These are phyloP conservation scores for Hipparchia semele DNA, from an alignment of 2,888 invertebrate species.

Conservation along the genomic window DNA sequence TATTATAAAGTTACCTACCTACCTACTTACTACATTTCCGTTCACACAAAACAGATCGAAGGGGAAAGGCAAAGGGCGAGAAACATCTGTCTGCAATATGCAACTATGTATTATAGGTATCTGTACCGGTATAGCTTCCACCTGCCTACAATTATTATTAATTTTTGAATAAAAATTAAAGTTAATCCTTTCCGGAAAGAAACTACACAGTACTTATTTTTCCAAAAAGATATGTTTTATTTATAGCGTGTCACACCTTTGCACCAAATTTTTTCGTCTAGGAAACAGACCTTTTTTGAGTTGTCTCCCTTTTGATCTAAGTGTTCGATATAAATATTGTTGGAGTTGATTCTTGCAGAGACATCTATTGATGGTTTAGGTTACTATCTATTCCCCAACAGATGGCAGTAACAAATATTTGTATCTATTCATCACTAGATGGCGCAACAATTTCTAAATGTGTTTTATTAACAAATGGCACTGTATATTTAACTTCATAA, in stretches of 20 bases:
- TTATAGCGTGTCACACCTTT: too few species aligned
- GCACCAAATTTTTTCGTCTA: too few species aligned
- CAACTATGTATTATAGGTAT: not conserved
- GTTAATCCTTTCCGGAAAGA: too few species aligned
- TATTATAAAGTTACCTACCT: not conserved
- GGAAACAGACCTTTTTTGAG: too few species aligned
- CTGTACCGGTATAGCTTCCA: conserved; percentile 5
- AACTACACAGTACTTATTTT: too few species aligned
- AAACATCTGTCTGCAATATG: conserved; percentile 39
- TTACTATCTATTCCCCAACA: not conserved
- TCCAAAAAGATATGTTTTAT: too few species aligned
- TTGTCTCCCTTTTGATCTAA: too few species aligned
- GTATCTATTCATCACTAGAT: conserved; percentile 46
- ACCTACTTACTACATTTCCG: conserved; percentile 38
- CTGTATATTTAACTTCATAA: too few species aligned
- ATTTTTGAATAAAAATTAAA: too few species aligned
- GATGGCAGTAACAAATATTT: not conserved
- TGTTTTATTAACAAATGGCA: too few species aligned
- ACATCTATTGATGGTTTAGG: not conserved
- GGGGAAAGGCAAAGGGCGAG: conserved; percentile 40
- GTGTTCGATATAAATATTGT: too few species aligned
- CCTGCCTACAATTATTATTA: conserved; percentile 20
- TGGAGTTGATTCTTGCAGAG: not conserved
- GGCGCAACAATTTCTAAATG: conserved; percentile 25
- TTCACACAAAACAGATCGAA: conserved; percentile 42